Percentiles rank a stretch among this genome's conserved stretches.
phyloP scores from a whole-genome alignment of 2,797 vertebrate species.

The Anolis apletophallus region DNA sequence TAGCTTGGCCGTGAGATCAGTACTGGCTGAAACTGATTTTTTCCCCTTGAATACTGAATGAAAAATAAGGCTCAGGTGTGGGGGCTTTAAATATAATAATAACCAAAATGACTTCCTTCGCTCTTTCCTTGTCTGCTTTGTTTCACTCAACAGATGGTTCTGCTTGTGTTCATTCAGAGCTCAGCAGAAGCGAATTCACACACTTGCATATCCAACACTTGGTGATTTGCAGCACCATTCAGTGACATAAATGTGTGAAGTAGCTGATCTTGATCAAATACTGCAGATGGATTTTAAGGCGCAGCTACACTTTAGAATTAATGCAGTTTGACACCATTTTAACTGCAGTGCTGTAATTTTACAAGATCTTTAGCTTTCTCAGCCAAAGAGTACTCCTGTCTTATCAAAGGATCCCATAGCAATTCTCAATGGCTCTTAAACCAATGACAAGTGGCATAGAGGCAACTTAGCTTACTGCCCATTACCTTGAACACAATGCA shows the following conservation, averaged over 20 bases:
- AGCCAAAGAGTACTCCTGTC: too few species aligned
- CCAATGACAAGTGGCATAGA: too few species aligned
- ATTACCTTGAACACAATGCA: not conserved
- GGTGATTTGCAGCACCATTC: not conserved
- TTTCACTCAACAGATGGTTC: conserved; percentile 12
- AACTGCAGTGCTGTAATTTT: too few species aligned
- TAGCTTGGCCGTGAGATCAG: conserved; percentile 28
- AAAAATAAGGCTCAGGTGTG: conserved; percentile 21
- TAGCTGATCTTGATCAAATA: not conserved
- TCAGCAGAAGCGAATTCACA: not conserved
- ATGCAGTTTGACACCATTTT: too few species aligned
- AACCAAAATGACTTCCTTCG: conserved; percentile 23
- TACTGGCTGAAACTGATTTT: not conserved
- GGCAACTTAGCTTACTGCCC: too few species aligned
- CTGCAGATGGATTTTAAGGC: not conserved
- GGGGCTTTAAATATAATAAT: not conserved
- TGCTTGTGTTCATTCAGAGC: conserved; percentile 12
- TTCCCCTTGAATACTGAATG: conserved; percentile 9
- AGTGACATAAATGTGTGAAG: not conserved
- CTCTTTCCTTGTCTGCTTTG: not conserved
- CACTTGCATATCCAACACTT: not conserved
- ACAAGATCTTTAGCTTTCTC: too few species aligned
- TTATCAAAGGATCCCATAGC: too few species aligned
- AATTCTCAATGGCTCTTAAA: too few species aligned
- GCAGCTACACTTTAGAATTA: too few species aligned